Evolutionary conservation across 2,113 vertebrate species (phyloP).

Genomic region (Clinocottus analis): DNA sequence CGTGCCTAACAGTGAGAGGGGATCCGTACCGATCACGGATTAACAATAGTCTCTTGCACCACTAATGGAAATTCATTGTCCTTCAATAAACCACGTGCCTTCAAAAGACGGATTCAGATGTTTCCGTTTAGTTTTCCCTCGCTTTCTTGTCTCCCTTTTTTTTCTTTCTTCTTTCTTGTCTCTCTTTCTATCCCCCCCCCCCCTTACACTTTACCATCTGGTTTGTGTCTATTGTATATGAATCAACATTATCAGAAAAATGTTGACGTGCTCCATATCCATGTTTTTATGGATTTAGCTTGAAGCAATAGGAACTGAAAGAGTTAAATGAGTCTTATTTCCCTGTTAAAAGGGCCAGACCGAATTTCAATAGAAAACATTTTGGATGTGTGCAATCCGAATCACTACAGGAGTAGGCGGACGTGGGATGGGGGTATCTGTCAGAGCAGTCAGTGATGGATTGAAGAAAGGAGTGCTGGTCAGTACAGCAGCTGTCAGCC

Average conservation of each 20-base stretch:
- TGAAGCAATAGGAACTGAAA: background rate
- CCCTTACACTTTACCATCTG: too few species aligned
- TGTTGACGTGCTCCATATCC: background rate
- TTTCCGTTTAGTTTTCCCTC: constrained; percentile 7
- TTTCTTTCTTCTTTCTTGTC: too few species aligned
- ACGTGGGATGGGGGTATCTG: constrained; percentile 1
- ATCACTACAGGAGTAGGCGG: background rate
- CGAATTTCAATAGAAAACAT: background rate
- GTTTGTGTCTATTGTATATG: too few species aligned
- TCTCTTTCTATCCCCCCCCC: too few species aligned
- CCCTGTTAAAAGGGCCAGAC: background rate
- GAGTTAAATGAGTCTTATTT: background rate
- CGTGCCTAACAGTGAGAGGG: background rate
- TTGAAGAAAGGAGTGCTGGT: constrained; percentile 14
- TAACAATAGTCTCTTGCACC: background rate
- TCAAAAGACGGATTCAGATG: background rate
- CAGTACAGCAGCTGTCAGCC: constrained; percentile 2
- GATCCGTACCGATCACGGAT: background rate
- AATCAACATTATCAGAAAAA: constrained; percentile 9
- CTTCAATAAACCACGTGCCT: background rate
- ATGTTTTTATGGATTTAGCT: background rate
- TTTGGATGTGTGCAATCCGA: background rate
- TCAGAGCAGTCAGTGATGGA: constrained; percentile 18
- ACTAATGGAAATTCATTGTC: too few species aligned
- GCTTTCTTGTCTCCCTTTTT: too few species aligned